A percentile compares a stretch with the other conserved stretches of the same genome.
Evolutionary conservation across 53 echinoderm and acorn worm species (phyloP).

Genomic region (Holothuria scabra): DNA sequence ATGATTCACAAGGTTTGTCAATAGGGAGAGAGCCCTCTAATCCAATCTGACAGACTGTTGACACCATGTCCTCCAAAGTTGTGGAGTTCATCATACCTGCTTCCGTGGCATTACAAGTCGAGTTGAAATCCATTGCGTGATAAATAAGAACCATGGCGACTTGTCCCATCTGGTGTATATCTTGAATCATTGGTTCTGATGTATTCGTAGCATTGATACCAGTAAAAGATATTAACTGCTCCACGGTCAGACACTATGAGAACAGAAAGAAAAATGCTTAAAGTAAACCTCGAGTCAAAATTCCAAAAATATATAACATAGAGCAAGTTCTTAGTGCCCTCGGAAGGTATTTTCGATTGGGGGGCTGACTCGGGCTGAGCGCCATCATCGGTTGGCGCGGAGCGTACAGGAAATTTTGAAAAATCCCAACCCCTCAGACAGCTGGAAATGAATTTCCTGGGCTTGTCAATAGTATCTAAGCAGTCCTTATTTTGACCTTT

Average conservation of each 20-base stretch:
- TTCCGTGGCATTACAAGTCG: not conserved
- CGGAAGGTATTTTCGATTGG: too few species aligned
- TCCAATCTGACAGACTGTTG: not conserved
- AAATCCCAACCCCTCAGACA: too few species aligned
- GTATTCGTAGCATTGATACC: not conserved
- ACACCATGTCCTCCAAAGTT: not conserved
- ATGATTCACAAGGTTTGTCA: not conserved
- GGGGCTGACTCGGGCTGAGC: too few species aligned
- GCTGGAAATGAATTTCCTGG: too few species aligned
- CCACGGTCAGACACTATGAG: not conserved
- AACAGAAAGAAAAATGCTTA: not conserved
- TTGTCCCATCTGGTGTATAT: constrained; percentile 5
- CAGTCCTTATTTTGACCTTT: too few species aligned
- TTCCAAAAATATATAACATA: too few species aligned
- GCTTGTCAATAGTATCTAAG: too few species aligned
- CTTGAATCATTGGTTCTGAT: not conserved
- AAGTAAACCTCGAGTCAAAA: too few species aligned
- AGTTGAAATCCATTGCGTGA: not conserved
- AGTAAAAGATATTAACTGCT: not conserved
- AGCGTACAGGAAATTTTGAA: too few species aligned
- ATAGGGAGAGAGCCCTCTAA: not conserved
- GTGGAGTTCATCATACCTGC: not conserved
- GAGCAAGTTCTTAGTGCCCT: too few species aligned
- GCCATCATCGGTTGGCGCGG: too few species aligned
- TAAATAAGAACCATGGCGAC: not conserved